Evolutionary conservation across 2,113 vertebrate genomes (phyloP).

Genomic region (Choloepus hoffmanni): DNA sequence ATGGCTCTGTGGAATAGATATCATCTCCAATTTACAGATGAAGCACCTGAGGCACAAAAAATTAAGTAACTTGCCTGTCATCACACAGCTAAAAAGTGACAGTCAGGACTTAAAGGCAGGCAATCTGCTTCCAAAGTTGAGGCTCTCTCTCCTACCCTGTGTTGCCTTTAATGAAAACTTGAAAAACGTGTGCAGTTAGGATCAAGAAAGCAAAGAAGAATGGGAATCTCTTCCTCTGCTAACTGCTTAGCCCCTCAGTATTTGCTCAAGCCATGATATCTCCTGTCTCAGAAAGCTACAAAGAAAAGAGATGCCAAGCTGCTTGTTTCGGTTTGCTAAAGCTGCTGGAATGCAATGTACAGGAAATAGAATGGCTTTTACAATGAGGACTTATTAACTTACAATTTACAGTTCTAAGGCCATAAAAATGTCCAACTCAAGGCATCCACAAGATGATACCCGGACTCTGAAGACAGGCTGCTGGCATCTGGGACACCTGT

Average conservation of each 20-base stretch:
- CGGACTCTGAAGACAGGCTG: no score
- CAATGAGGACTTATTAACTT: no score
- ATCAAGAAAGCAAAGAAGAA: not conserved
- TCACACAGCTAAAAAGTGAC: not conserved
- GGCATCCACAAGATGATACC: no score
- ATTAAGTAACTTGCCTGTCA: not conserved
- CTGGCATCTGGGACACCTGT: no score
- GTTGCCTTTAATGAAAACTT: not conserved
- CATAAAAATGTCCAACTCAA: no score
- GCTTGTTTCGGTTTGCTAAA: not conserved
- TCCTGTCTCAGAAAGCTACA: not conserved
- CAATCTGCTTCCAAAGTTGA: not conserved
- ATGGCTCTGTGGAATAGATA: not conserved
- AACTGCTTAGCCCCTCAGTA: no score
- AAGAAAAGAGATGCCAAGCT: not conserved
- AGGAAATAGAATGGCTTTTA: no score
- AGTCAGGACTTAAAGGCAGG: not conserved
- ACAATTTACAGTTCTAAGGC: no score
- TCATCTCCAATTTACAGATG: not conserved
- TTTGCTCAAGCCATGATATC: not conserved
- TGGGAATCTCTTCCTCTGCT: no score
- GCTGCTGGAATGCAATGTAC: no score
- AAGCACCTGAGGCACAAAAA: not conserved
- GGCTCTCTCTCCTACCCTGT: not conserved
- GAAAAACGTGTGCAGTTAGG: not conserved